Percentiles rank a stretch among this genome's conserved stretches.
Evolutionary conservation across 2,888 invertebrate species (phyloP).

Genomic region (Crocallis elinguaria): DNA sequence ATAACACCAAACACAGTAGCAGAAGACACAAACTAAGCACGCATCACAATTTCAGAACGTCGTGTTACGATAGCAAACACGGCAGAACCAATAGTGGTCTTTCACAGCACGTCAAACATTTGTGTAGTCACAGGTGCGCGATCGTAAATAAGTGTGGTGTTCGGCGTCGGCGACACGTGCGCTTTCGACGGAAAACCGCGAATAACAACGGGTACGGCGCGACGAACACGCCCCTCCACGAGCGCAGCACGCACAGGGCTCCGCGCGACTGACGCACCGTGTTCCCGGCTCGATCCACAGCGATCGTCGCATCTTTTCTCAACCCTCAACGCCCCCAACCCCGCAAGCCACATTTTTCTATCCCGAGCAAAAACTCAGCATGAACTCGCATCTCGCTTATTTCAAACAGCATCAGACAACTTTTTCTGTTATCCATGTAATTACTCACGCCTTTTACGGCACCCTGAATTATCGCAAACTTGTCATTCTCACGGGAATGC

Average conservation of each 20-base stretch:
- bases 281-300: slow-evolving; percentile 38
- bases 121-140: slow-evolving; percentile 76
- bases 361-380: slow-evolving; percentile 48
- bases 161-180: slow-evolving; percentile 74
- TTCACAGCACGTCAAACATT: slow-evolving; percentile 78
- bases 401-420: slow-evolving; percentile 60
- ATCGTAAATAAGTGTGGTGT: slow-evolving; percentile 60
- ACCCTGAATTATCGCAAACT: slow-evolving; percentile 62
- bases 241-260: slow-evolving; percentile 73
- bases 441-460: slow-evolving; percentile 77
- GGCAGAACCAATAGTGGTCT: slow-evolving; percentile 63
- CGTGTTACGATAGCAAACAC: slow-evolving; percentile 60
- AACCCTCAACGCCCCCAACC: slow-evolving; percentile 57
- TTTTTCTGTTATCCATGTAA: slow-evolving; percentile 70
- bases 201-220: slow-evolving; percentile 64
- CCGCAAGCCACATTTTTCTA: slow-evolving; percentile 56
- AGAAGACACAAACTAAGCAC: slow-evolving; percentile 66
- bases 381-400: slow-evolving; percentile 45
- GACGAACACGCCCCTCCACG: slow-evolving; percentile 62
- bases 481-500: slow-evolving; percentile 58
- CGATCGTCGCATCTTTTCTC: slow-evolving; percentile 54
- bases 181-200: slow-evolving; percentile 74
- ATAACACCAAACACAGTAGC: slow-evolving; percentile 36
- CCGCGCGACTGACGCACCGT: slow-evolving; percentile 72
- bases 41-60: slow-evolving; percentile 56